These are phyloP conservation scores for Acanthis flammea DNA, from an alignment of 2,797 vertebrate genomes.

Conservation along the genomic window DNA sequence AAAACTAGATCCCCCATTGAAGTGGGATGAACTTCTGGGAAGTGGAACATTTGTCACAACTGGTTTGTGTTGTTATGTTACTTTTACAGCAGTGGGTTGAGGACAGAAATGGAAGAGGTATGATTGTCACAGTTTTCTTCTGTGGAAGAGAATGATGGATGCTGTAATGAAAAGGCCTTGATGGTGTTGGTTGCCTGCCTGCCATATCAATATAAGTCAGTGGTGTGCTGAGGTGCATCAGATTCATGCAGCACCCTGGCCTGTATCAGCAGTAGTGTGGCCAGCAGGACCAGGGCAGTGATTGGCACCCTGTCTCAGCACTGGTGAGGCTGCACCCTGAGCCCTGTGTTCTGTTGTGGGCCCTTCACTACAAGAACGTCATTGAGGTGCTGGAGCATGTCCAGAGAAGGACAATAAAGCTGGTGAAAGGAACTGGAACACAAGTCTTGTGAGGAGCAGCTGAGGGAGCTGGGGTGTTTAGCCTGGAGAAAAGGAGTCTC, in stretches of 20 bases:
- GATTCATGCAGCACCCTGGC: not conserved
- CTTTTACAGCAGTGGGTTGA: not conserved
- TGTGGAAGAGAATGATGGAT: not conserved
- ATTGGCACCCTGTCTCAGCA: no score
- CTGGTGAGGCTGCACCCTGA: accelerated
- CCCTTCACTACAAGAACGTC: not conserved
- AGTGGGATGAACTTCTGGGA: not conserved
- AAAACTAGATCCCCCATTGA: conserved; percentile 13
- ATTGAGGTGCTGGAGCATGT: not conserved
- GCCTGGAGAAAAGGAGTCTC: not conserved
- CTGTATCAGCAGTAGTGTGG: not conserved
- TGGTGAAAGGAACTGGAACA: not conserved
- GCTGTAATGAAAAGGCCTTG: not conserved
- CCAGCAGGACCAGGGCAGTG: not conserved
- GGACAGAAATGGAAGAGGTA: not conserved
- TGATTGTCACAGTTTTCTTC: not conserved
- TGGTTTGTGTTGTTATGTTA: not conserved
- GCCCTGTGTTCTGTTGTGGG: not conserved
- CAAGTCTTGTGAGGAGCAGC: not conserved
- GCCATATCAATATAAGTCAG: not conserved
- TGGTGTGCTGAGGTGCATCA: not conserved
- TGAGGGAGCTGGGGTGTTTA: not conserved
- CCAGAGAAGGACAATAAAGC: not conserved
- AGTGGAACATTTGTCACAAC: not conserved
- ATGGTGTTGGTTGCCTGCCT: not conserved